Evolutionary conservation across 1,140 invertebrate species (phyloP).

Genomic region (Phenacoccus solenopsis): DNA sequence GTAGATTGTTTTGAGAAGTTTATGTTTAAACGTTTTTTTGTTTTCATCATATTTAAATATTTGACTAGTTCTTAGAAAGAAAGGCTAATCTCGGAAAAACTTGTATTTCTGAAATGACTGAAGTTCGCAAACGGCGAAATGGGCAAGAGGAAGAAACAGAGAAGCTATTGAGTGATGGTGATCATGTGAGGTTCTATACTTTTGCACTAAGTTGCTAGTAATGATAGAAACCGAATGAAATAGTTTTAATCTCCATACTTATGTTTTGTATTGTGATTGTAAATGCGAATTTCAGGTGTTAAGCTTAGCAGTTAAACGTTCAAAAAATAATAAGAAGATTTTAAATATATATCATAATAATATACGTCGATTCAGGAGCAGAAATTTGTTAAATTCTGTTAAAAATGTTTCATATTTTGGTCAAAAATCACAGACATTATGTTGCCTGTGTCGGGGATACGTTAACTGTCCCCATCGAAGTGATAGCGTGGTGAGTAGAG

Average conservation of each 20-base stretch:
- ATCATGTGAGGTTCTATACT: not conserved
- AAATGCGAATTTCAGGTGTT: not conserved
- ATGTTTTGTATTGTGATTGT: not conserved
- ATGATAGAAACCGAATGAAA: too few relatives aligned
- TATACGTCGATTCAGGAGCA: constrained; percentile 5
- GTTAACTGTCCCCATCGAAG: not conserved
- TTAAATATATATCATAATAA: constrained; percentile 5
- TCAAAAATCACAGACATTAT: not conserved
- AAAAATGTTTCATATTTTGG: constrained; percentile 4
- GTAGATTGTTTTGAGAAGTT: too few relatives aligned
- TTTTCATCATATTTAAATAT: too few relatives aligned
- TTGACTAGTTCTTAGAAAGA: too few relatives aligned
- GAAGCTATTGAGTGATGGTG: not conserved
- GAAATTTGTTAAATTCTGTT: constrained; percentile 9
- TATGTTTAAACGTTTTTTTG: too few relatives aligned
- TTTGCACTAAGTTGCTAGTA: not conserved
- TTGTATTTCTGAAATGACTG: too few relatives aligned
- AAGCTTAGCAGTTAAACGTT: not conserved
- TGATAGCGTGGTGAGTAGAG: not conserved
- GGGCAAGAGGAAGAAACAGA: not conserved
- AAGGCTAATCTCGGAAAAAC: too few relatives aligned
- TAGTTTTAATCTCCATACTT: not conserved
- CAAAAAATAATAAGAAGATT: constrained; percentile 10
- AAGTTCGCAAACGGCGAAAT: not conserved
- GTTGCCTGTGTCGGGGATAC: not conserved